Conservation (phyloP, 2,113 vertebrate species). For the Tricholaema leucomelas region DNA sequence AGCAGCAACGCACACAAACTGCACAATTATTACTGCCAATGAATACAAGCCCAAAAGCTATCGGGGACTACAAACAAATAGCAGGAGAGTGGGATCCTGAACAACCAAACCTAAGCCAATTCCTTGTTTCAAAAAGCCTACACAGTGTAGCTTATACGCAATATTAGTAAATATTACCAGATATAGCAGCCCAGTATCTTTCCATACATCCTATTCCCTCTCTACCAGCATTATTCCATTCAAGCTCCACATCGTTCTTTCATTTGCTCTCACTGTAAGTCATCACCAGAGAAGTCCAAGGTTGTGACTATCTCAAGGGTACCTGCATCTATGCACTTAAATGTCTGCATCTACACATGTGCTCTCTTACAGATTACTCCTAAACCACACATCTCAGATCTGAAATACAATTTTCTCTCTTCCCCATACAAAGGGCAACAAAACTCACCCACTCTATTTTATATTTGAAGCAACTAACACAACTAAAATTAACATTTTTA, state of each 20-base stretch:
- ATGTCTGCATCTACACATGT: background rate
- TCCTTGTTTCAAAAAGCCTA: background rate
- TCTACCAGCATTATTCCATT: background rate
- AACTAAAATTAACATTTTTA: constrained; percentile 15
- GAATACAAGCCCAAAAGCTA: background rate
- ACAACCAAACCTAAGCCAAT: background rate
- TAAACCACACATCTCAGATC: background rate
- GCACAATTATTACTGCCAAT: constrained; percentile 29
- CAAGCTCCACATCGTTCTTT: background rate
- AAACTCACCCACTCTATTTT: background rate
- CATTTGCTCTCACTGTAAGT: background rate
- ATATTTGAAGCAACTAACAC: constrained; percentile 11
- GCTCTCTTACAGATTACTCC: background rate
- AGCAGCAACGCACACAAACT: background rate
- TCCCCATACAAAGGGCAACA: background rate
- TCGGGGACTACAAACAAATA: background rate
- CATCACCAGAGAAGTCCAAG: background rate
- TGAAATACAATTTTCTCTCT: background rate
- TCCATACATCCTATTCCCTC: background rate
- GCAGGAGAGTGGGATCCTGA: background rate
- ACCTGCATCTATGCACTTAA: background rate
- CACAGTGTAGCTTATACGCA: background rate
- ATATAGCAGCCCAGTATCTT: background rate
- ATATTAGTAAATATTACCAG: background rate
- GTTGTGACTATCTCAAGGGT: background rate